Base-by-base conservation (phyloP, 92 coral and sea anemone genomes). In the Epizoanthus rinbou region DNA sequence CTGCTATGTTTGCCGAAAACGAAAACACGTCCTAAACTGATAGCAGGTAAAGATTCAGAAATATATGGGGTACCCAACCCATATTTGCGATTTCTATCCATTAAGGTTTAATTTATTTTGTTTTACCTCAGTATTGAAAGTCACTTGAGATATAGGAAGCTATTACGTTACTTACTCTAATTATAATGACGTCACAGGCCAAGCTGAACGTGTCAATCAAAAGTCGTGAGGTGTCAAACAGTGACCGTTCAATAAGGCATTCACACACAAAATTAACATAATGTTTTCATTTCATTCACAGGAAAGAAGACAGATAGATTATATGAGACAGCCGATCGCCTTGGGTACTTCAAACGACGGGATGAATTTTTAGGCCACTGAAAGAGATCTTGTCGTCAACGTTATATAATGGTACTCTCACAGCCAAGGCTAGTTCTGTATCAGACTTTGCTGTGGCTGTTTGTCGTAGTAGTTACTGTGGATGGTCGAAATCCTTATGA, bases 211-310 rank as follows among this genome's bases (percentile, higher is more conserved):
- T 67, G 73, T 67, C 73, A 67, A 67, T 67, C 73, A 73, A 10
- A 8, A 24, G 79, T 53, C 39, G 18, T 25, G 28, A 73, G 62
- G 64, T 73, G 79, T 31, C 79, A 73, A 47, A 52, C 33, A 28
- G 37, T 73, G 73, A 53, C 28, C 63, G 41, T 53, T 73, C 39
- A 73, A 73, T 47, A 43, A 23, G 37, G 2, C 35, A 53, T 13
- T 19, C 60, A 23, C 31, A 10, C 62, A 73, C 52, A 16, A 73
- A 56, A 73, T 73, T 73, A 50, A 53, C 79, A 73, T 73, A 73
- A 73, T 50, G 63, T 73, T 73, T 73, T 73, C 41, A 22, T 50
- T 73, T 73, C 14, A 50, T 50, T 73, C 59, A 9, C 39, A 73
- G 79, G 64, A 56, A 45, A 24, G 79, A 53, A 13, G 10, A 50